phyloP scores from a whole-genome alignment of 2,888 invertebrate species.

The Crepidodera aurea region DNA sequence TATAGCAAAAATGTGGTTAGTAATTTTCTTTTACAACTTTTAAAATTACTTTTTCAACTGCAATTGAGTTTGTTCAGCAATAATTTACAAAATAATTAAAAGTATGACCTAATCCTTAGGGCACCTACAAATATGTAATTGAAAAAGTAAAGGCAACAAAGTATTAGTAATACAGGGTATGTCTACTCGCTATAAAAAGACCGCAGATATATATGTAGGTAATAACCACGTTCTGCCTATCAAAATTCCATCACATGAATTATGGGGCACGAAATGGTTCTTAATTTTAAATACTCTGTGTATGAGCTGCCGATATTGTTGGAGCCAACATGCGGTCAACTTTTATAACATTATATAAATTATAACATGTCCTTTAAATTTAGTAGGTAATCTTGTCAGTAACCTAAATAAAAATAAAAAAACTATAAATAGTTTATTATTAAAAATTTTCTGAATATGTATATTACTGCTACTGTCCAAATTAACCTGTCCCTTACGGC shows the following conservation, averaged over 20 bases:
- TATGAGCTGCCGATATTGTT: constrained; percentile 26
- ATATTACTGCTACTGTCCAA: background rate
- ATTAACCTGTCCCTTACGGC: background rate
- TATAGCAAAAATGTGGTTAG: constrained; percentile 1
- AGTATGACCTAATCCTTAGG: constrained; percentile 1
- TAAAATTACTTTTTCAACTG: background rate
- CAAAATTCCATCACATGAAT: constrained; percentile 28
- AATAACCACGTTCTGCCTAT: constrained; percentile 26
- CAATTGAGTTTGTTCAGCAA: background rate
- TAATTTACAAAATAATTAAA: constrained; percentile 15
- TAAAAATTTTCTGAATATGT: background rate
- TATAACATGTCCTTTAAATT: background rate
- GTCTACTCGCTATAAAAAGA: constrained; percentile 21
- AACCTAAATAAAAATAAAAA: background rate
- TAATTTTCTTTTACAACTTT: constrained; percentile 11
- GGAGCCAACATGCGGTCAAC: constrained; percentile 17
- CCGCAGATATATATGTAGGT: constrained; percentile 23
- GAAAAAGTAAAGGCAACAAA: constrained; percentile 23
- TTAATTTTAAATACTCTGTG: constrained; percentile 20
- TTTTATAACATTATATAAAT: constrained; percentile 19
- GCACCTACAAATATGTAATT: constrained; percentile 1
- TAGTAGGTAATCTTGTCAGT: background rate
- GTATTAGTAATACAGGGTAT: constrained; percentile 20
- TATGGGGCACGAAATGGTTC: constrained; percentile 29
- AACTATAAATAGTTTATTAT: background rate